Base-by-base conservation (phyloP, 1,140 invertebrate genomes). In the Scylla paramamosain region DNA sequence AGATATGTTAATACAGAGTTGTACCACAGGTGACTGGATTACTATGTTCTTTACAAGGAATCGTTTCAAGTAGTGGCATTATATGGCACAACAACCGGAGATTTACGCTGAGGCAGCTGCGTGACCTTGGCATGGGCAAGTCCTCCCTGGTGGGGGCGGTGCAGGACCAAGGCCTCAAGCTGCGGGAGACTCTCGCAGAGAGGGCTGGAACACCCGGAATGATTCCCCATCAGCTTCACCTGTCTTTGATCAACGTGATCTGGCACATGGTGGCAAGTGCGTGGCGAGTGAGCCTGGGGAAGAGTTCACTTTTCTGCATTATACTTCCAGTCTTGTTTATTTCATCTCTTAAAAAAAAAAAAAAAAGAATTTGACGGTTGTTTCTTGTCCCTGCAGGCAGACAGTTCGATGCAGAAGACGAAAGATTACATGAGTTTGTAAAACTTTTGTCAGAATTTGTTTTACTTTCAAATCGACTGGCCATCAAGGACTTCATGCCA, bases 111-210 rank as follows among this genome's bases (percentile, higher is more conserved):
- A 96, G 96, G 29, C 95, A 96, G 16, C 96, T 97, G 28, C 94
- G 96, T 77, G 96, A 97, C 92, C 96, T 97, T 77, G 97, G 97
- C 39, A 96, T 97, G 52, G 97, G 97, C 39, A 97, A 97, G 92
- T 95, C 96, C 7, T 95, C 59, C 20, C 96, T 97, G 86, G 97
- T 97, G 94, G 96, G 96, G 10, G 96, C 96, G 29, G 96, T 97
- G 12, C 96, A 96, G n/a, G 96, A 96, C 16, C 97, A 97, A 48
- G 95, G 94, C 12, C 29, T 14, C 0, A 82, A 82, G 39, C 89
- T 96, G 29, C 48, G 67, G n/a, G 67, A 46, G 82, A 46, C 45
- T 14, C 31, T 95, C 29, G 59, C 89, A 12, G 31, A 77, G 10
- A 28, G 84, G 25, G 94, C 91, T 7, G 89, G 32, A 14, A 45